Conservation (phyloP, 2,888 invertebrate species). For the Lycophotia porphyrea region DNA sequence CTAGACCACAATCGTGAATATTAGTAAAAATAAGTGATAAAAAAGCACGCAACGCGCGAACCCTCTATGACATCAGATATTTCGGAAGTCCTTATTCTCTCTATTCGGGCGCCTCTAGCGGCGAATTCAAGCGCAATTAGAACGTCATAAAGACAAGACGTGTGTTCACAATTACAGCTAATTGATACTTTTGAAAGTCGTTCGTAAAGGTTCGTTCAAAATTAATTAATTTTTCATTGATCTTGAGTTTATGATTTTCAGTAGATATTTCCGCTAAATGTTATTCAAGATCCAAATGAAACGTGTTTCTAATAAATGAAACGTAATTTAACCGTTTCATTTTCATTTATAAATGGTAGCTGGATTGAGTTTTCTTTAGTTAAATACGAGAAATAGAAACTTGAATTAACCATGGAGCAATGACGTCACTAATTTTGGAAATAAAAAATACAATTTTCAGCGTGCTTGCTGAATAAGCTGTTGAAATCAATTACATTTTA, state of each 20-base stretch:
- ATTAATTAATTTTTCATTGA: conserved; percentile 16
- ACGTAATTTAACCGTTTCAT: conserved; percentile 17
- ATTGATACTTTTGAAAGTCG: conserved; percentile 10
- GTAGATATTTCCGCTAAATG: conserved; percentile 1
- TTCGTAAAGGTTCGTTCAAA: too few species aligned
- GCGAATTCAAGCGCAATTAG: too few species aligned
- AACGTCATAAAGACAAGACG: not conserved
- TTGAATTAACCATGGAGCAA: conserved; percentile 1
- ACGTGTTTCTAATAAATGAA: conserved; percentile 24
- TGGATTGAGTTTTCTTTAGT: conserved; percentile 10
- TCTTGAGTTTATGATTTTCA: conserved; percentile 23
- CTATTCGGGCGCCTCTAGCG: too few species aligned
- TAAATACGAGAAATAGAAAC: conserved; percentile 5
- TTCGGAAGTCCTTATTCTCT: too few species aligned
- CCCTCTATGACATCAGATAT: too few species aligned
- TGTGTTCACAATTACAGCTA: not conserved
- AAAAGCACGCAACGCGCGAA: too few species aligned
- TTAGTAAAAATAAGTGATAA: too few species aligned
- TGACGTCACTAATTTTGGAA: not conserved
- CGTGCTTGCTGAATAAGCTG: too few species aligned
- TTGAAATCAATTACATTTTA: not conserved
- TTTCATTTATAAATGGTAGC: not conserved
- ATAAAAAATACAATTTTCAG: not conserved
- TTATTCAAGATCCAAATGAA: conserved; percentile 15
- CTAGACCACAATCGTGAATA: too few species aligned